Percentiles rank a stretch among this genome's conserved stretches.
phyloP scores from a whole-genome alignment of 2,797 vertebrate species.

The Selene dorsalis region DNA sequence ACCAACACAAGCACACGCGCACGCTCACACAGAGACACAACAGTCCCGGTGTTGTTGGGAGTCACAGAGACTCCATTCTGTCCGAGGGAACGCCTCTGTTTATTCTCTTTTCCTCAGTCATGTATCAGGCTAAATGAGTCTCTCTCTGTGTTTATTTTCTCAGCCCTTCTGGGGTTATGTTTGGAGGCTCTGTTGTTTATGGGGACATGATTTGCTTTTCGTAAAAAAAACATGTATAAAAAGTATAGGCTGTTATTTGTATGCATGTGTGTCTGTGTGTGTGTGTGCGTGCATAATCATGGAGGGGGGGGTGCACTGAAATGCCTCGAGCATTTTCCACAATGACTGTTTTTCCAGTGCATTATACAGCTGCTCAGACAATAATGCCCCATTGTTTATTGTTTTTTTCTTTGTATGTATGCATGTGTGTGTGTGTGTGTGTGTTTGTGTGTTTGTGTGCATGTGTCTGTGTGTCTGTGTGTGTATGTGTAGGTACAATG shows the following conservation, averaged over 20 bases:
- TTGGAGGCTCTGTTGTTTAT: conserved; percentile 69
- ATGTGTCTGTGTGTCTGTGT: conserved; percentile 37
- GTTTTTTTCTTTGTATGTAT: not conserved
- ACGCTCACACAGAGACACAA: conserved; percentile 37
- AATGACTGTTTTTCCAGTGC: conserved; percentile 60
- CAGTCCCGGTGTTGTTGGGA: conserved; percentile 51
- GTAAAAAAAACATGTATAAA: conserved; percentile 45
- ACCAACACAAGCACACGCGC: not conserved
- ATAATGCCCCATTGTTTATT: conserved; percentile 66
- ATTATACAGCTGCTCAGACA: conserved; percentile 57
- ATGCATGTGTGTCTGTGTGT: conserved; percentile 3
- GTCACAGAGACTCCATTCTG: conserved; percentile 72
- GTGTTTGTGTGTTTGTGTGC: conserved; percentile 23
- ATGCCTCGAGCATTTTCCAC: conserved; percentile 63
- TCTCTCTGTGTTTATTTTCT: conserved; percentile 74
- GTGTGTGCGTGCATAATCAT: not conserved
- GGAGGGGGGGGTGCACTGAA: conserved; percentile 37
- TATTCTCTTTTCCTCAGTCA: conserved; percentile 66
- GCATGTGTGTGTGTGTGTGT: conserved; percentile 18
- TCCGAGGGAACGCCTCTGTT: conserved; percentile 71
- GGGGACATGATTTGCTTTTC: conserved; percentile 51
- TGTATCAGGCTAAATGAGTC: conserved; percentile 66
- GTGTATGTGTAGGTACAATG: conserved; percentile 92
- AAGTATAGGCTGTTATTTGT: conserved; percentile 46
- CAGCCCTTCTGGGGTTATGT: conserved; percentile 58